phyloP scores from a whole-genome alignment of 2,113 vertebrate genomes.

The Leptobrachium leishanense region DNA sequence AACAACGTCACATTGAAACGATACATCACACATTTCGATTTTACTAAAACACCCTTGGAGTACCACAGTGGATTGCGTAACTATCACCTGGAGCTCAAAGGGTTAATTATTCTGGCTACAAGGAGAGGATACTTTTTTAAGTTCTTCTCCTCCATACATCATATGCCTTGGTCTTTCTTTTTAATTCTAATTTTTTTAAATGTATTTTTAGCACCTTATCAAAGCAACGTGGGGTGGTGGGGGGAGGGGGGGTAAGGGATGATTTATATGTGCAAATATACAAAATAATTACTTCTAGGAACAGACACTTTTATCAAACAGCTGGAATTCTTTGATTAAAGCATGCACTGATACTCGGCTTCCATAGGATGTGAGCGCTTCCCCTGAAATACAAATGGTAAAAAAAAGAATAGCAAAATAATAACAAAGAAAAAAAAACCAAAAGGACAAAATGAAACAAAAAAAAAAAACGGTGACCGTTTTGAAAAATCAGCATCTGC shows the following conservation, averaged over 20 bases:
- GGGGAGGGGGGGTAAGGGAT: conserved; percentile 53
- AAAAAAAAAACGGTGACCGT: conserved; percentile 67
- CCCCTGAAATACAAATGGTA: conserved; percentile 62
- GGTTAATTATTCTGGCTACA: conserved; percentile 47
- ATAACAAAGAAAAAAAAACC: conserved; percentile 5
- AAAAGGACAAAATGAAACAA: conserved; percentile 21
- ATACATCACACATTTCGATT: conserved; percentile 50
- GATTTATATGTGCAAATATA: conserved; percentile 95
- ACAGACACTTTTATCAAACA: conserved; percentile 81
- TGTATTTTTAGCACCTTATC: conserved; percentile 74
- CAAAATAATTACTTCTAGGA: conserved; percentile 85
- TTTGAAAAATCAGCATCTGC: conserved; percentile 81
- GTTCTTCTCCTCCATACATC: background rate
- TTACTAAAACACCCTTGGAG: conserved; percentile 1
- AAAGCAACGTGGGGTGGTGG: conserved; percentile 70
- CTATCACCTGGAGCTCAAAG: background rate
- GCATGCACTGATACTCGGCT: conserved; percentile 81
- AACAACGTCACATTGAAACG: conserved; percentile 56
- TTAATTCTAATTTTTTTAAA: background rate
- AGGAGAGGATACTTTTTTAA: conserved; percentile 62
- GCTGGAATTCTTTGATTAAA: conserved; percentile 75
- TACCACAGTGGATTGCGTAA: background rate
- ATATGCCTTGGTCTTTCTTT: conserved; percentile 4
- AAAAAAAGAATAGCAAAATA: conserved; percentile 9
- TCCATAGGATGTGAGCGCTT: conserved; percentile 74